Evolutionary conservation across 2,113 vertebrate species (phyloP).

Genomic region (Pelmatolapia mariae): DNA sequence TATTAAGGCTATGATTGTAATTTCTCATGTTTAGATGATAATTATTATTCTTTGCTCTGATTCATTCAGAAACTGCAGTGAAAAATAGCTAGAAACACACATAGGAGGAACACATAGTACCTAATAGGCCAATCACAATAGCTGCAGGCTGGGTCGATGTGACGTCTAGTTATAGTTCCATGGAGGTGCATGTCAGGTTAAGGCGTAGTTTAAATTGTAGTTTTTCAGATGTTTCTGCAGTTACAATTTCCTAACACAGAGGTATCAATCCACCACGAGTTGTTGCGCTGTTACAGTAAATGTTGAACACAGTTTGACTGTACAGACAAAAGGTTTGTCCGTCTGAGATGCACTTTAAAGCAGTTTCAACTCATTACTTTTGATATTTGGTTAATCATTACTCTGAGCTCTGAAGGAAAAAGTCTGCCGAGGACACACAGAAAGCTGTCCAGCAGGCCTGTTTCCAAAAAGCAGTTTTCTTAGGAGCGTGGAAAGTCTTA

Average conservation of each 20-base stretch:
- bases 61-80: background rate
- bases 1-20: background rate
- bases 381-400: background rate
- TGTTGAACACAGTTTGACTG: background rate
- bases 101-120: background rate
- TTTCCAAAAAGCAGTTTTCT: background rate
- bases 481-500: background rate
- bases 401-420: background rate
- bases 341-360: background rate
- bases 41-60: background rate
- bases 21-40: background rate
- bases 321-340: background rate
- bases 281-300: background rate
- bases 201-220: background rate
- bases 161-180: background rate
- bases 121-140: background rate
- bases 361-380: background rate
- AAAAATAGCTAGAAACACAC: background rate
- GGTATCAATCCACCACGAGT: background rate
- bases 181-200: background rate
- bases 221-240: background rate
- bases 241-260: background rate
- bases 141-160: background rate
- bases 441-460: background rate
- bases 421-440: background rate